These are phyloP conservation scores for Apodemus speciosus DNA, from an alignment of 2,113 vertebrate genomes.

Conservation along the genomic window DNA sequence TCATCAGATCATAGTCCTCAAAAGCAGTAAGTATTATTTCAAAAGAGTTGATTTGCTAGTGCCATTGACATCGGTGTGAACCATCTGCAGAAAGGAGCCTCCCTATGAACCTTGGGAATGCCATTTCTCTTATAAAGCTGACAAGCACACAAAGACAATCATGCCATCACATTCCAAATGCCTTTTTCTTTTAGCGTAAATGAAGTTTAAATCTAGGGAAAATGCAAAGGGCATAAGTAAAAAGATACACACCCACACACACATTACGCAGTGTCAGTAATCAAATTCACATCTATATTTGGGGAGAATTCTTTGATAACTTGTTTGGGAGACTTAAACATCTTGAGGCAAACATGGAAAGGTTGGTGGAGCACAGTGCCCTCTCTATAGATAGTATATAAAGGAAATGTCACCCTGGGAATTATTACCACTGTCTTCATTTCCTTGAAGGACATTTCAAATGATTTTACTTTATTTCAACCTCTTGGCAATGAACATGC, in stretches of 20 bases:
- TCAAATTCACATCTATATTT: slow-evolving; percentile 46
- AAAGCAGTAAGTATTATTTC: slow-evolving; percentile 44
- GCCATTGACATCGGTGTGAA: slow-evolving; percentile 8
- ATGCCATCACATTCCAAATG: slow-evolving; percentile 56
- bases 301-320: background rate
- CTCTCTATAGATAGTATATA: background rate
- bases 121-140: slow-evolving; percentile 68
- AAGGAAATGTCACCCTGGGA: slow-evolving; percentile 22
- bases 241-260: background rate
- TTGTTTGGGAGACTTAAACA: slow-evolving; percentile 41
- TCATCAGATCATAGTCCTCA: background rate
- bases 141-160: slow-evolving; percentile 69
- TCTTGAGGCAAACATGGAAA: slow-evolving; percentile 36
- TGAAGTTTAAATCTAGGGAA: slow-evolving; percentile 49
- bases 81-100: background rate
- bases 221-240: background rate
- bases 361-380: background rate
- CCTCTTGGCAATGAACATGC: slow-evolving; percentile 29
- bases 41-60: slow-evolving; percentile 33
- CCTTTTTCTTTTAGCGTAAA: slow-evolving; percentile 27
- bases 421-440: background rate
- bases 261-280: background rate
- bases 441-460: slow-evolving; percentile 34
- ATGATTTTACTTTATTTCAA: slow-evolving; percentile 56
- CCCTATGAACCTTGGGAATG: slow-evolving; percentile 24